Evolutionary conservation across 2,888 invertebrate species (phyloP).

Genomic region (Steinernema carpocapsae): DNA sequence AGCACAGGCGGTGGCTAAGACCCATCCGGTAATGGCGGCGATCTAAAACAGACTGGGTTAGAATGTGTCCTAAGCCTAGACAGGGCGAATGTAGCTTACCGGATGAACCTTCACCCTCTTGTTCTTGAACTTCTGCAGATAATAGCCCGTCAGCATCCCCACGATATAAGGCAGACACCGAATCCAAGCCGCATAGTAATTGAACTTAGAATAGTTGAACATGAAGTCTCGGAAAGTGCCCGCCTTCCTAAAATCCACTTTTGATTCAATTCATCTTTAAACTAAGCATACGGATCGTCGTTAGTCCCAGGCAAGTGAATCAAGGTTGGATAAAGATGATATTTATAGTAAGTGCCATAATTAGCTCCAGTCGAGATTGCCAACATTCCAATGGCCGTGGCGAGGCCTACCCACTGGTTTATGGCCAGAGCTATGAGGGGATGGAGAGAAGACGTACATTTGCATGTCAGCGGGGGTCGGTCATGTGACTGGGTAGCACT

Average conservation of each 20-base stretch:
- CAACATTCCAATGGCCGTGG: slow-evolving; percentile 38
- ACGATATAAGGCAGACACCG: slow-evolving; percentile 70
- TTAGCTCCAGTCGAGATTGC: slow-evolving; percentile 43
- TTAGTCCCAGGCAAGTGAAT: slow-evolving; percentile 32
- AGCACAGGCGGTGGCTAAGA: slow-evolving; percentile 36
- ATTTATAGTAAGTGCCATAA: slow-evolving; percentile 44
- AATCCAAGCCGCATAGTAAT: slow-evolving; percentile 69
- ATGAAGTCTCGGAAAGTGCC: slow-evolving; percentile 39
- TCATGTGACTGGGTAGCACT: slow-evolving; percentile 55
- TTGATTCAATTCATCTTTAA: neutral
- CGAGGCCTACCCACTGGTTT: slow-evolving; percentile 39
- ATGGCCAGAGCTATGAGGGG: slow-evolving; percentile 47
- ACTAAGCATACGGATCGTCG: slow-evolving; percentile 5
- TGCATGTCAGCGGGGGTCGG: slow-evolving; percentile 60
- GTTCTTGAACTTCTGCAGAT: slow-evolving; percentile 59
- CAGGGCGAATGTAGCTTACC: too few species aligned
- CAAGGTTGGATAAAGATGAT: slow-evolving; percentile 51
- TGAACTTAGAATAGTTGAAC: too few species aligned
- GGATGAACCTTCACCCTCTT: slow-evolving; percentile 38
- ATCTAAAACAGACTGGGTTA: too few species aligned
- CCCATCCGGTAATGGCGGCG: slow-evolving; percentile 40
- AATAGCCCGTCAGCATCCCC: slow-evolving; percentile 69
- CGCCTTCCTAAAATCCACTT: neutral
- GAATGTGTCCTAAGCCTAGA: too few species aligned
- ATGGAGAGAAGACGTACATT: slow-evolving; percentile 55